These are phyloP conservation scores for Sardina pilchardus DNA, from an alignment of 2,113 vertebrate genomes.

Conservation along the genomic window DNA sequence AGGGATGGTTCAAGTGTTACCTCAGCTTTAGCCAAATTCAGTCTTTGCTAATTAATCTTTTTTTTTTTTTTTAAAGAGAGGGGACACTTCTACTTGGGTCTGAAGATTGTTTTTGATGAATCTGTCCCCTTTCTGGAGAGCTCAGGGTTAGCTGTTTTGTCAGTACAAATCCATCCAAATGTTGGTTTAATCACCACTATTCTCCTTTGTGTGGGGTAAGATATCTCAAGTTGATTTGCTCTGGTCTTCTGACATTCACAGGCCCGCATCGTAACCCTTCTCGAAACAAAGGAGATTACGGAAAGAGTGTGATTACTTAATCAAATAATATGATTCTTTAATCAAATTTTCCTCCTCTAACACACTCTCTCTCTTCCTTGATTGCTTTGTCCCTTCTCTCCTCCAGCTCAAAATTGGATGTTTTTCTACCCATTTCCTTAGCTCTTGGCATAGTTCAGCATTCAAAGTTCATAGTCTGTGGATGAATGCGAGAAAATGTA, in stretches of 20 bases:
- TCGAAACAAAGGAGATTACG: constrained; percentile 69
- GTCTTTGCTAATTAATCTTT: not conserved
- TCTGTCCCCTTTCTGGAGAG: constrained; percentile 51
- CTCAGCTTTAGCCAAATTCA: constrained; percentile 2
- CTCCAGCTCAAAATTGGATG: not conserved
- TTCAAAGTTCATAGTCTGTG: no score
- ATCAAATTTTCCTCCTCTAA: not conserved
- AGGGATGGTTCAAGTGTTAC: not conserved
- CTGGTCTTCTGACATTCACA: constrained; percentile 61
- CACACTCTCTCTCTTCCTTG: not conserved
- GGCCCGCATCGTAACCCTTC: constrained; percentile 53
- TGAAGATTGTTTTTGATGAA: not conserved
- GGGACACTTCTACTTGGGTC: not conserved
- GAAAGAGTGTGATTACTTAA: constrained; percentile 78
- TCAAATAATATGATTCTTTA: constrained; percentile 61
- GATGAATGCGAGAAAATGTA: no score
- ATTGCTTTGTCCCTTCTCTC: not conserved
- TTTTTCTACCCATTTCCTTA: not conserved
- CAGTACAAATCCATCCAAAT: constrained; percentile 61
- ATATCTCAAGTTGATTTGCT: constrained; percentile 70
- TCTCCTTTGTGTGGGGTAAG: constrained; percentile 57
- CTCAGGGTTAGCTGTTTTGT: constrained; percentile 61
- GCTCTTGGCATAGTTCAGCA: not conserved
- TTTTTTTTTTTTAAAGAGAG: not conserved
- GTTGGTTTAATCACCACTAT: constrained; percentile 67